Percentiles rank a stretch among this genome's conserved stretches.
Conservation (phyloP, 2,113 vertebrate species). For the Tragelaphus scriptus region DNA sequence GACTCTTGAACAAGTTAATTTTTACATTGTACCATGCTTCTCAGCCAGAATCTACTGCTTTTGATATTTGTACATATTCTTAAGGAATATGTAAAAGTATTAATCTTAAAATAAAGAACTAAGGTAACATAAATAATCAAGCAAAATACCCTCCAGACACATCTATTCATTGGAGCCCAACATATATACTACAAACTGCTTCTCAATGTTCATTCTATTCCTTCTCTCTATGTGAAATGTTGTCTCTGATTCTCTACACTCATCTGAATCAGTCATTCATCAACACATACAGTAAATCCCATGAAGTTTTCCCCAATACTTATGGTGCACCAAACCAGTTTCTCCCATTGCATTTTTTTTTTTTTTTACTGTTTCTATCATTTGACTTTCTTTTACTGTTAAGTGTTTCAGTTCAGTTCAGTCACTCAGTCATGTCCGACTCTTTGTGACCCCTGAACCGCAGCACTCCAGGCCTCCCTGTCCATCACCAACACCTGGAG, state of each 20-base stretch:
- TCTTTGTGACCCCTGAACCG: not conserved
- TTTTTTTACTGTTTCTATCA: not conserved
- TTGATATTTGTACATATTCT: not conserved
- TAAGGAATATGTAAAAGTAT: not conserved
- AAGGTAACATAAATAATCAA: not conserved
- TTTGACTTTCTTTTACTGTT: not conserved
- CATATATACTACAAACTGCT: not conserved
- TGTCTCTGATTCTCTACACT: not conserved
- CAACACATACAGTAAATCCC: not conserved
- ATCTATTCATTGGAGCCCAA: not conserved
- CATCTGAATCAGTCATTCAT: not conserved
- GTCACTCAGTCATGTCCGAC: not conserved
- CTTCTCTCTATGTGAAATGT: not conserved
- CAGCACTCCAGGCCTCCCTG: not conserved
- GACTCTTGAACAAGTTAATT: not conserved
- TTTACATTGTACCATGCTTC: not conserved
- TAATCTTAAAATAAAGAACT: not conserved
- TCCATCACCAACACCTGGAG: not conserved
- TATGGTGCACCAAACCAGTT: not conserved
- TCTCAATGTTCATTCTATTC: not conserved
- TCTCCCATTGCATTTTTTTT: not conserved
- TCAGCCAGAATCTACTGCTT: not conserved
- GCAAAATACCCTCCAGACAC: not conserved
- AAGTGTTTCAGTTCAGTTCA: not conserved
- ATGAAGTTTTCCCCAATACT: not conserved